Conservation (phyloP, 2,113 vertebrate species). For the Oxyruncus cristatus region DNA sequence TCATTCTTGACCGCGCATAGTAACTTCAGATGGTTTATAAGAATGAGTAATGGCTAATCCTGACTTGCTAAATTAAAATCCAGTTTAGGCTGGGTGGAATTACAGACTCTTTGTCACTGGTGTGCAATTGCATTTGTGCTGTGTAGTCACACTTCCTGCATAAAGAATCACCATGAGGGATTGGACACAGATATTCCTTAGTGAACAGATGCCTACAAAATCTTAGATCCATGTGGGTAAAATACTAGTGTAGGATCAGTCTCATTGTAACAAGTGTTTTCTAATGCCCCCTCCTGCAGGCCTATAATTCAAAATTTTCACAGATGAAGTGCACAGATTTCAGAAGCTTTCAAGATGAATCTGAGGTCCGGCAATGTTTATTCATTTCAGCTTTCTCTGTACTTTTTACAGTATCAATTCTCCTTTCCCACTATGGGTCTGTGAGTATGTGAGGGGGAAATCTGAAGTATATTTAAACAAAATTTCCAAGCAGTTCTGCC, state of each 20-base stretch:
- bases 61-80: not conserved
- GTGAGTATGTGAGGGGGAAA: not conserved
- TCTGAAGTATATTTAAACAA: not conserved
- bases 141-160: not conserved
- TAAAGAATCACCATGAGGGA: not conserved
- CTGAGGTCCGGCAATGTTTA: not conserved
- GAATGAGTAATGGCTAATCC: not conserved
- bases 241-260: not conserved
- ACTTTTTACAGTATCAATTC: not conserved
- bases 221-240: not conserved
- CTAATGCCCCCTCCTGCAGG: not conserved
- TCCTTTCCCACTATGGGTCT: not conserved
- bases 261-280: not conserved
- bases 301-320: fast-evolving
- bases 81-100: not conserved
- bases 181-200: not conserved
- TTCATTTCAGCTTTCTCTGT: not conserved
- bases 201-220: not conserved
- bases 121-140: not conserved
- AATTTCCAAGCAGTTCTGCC: not conserved
- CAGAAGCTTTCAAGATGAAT: not conserved
- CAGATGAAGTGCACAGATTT: not conserved
- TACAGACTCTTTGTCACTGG: not conserved
- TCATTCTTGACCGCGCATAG: not conserved
- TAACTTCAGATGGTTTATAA: not conserved